Evolutionary conservation across 2,113 vertebrate species (phyloP), one percentile per base, ranked within the genome.

Genomic region (Chaetodon auriga): DNA sequence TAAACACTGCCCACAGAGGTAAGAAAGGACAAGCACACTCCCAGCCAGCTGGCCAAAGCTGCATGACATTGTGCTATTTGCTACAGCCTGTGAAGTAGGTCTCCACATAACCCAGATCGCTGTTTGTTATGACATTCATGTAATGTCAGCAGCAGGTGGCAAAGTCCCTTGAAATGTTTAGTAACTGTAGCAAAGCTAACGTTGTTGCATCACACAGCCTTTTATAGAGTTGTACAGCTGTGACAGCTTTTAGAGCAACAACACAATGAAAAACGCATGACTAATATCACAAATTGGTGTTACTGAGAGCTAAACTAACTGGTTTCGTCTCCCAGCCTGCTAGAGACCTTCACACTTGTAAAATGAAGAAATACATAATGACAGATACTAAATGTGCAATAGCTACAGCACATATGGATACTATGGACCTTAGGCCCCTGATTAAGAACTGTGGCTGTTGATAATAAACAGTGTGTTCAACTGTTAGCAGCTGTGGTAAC

Each of bases 1-100:
- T 95, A 5, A 93, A 84, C 81, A 91, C 94, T 19, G 94, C 93
- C 2, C 91, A 95, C 23, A 93, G 93, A 94, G 95, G 95, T 96
- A 83, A 89, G 91, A 82, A 68, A 51, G 5, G 1, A 25, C 58
- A 49, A 53, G 19, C 7, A 15, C 8, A 53, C 45, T 21, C 11
- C 0, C 2, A 54, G 19, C 41, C 70, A 25, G 25, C 63, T 71
- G 7, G 15, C 12, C 46, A 36, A 54, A 45, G 38, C 61, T 77
- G 5, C 60, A 25, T 86, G 82, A 87, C 87, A 82, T 78, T 85
- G 78, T 82, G 80, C 55, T 78, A 18, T 70, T 64, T 81, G 74
- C 49, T 72, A 0, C 13, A 61, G 43, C 8, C n/a, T 6, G 38
- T 51, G 18, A 85, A 83, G 75, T 78, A 68, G 75, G 73, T 80